A percentile compares a stretch with the other conserved stretches of the same genome.
These are phyloP conservation scores for Aspiorhynchus laticeps DNA, from an alignment of 2,113 vertebrate genomes.

Conservation along the genomic window DNA sequence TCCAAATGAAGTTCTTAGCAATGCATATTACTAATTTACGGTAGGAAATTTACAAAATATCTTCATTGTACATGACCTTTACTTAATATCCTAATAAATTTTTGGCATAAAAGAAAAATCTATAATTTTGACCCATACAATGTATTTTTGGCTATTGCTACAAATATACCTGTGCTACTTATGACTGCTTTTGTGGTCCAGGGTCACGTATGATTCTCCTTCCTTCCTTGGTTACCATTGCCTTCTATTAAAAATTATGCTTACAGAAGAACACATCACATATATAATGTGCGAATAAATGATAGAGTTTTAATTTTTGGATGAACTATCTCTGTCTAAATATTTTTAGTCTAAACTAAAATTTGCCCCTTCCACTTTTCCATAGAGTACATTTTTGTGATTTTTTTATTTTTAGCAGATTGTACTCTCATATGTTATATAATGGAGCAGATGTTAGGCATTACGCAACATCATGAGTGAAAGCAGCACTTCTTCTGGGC, in stretches of 20 bases:
- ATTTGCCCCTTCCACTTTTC: background rate
- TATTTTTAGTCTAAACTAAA: background rate
- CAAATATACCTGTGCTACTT: too few species aligned
- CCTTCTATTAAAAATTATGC: background rate
- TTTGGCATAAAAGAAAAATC: too few species aligned
- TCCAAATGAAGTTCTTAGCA: too few species aligned
- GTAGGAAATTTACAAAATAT: too few species aligned
- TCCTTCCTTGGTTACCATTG: background rate
- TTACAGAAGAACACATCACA: background rate
- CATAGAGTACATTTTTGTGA: background rate
- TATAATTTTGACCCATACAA: too few species aligned
- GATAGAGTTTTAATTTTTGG: background rate
- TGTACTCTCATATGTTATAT: slow-evolving; percentile 12
- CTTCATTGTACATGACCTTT: too few species aligned
- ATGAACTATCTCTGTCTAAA: background rate
- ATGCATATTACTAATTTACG: too few species aligned
- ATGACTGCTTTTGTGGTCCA: too few species aligned
- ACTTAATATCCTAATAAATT: too few species aligned
- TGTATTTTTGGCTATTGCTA: too few species aligned
- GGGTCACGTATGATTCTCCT: background rate
- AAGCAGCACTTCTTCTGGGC: slow-evolving; percentile 19
- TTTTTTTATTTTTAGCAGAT: background rate
- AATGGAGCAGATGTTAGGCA: slow-evolving; percentile 7
- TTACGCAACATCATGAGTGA: background rate
- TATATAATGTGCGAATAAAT: background rate